These are phyloP conservation scores for Cavia aperea DNA, from an alignment of 2,113 vertebrate genomes.

Conservation along the genomic window DNA sequence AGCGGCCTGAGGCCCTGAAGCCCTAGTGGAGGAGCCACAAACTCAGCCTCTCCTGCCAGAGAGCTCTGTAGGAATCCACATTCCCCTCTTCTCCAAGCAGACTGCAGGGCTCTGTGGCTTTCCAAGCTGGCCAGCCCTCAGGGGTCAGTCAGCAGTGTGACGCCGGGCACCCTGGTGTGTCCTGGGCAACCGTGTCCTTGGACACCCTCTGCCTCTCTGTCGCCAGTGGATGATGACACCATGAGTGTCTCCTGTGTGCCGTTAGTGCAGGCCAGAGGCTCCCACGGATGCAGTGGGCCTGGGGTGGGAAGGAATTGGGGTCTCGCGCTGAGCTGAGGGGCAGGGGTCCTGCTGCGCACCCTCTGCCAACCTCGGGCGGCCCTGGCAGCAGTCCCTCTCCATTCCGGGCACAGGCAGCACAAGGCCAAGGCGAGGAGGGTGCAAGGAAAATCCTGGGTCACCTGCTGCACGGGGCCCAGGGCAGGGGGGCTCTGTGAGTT, in stretches of 20 bases:
- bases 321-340: background rate
- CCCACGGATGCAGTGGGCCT: too few relatives aligned
- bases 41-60: rapidly evolving
- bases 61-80: background rate
- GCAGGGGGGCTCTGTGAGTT: background rate
- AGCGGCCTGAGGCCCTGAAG: background rate
- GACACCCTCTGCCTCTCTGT: background rate
- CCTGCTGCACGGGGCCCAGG: rapidly evolving
- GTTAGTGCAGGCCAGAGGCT: background rate
- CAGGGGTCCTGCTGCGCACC: background rate
- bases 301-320: background rate
- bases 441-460: background rate
- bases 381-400: background rate
- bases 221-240: rapidly evolving
- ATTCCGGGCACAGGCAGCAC: background rate
- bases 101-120: background rate
- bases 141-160: background rate
- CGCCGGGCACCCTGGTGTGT: rapidly evolving
- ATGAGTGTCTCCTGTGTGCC: background rate
- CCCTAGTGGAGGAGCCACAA: background rate
- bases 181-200: background rate
- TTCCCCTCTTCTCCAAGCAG: background rate
- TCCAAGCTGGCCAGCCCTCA: background rate
- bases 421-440: background rate
- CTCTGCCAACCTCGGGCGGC: too few relatives aligned